Evolutionary conservation across 2,888 invertebrate genomes (phyloP).

Genomic region (Clanis bilineata): DNA sequence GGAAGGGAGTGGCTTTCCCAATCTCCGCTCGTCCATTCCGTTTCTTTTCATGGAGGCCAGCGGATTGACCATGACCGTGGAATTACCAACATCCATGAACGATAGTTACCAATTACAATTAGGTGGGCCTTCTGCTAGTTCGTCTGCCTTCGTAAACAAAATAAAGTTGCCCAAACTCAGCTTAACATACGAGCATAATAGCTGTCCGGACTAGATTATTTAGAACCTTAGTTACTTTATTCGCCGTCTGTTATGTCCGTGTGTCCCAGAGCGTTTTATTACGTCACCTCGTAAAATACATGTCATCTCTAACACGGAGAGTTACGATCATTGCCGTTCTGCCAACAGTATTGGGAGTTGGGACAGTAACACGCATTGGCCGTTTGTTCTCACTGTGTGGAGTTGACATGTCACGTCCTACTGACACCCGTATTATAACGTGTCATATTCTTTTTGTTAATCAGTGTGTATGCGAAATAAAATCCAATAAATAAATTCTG

Average conservation of each 20-base stretch:
- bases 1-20: too few species aligned
- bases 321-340: conserved; percentile 3
- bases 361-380: background rate
- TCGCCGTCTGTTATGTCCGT: background rate
- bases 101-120: too few species aligned
- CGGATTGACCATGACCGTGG: too few species aligned
- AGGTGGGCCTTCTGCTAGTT: too few species aligned
- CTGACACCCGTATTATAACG: background rate
- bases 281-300: background rate
- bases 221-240: background rate
- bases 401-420: background rate
- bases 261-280: background rate
- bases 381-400: background rate
- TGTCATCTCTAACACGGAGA: background rate
- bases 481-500: too few species aligned
- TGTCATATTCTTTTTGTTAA: background rate
- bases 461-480: too few species aligned
- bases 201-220: too few species aligned
- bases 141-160: too few species aligned
- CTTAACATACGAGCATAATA: background rate
- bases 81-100: too few species aligned
- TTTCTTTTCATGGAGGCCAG: too few species aligned
- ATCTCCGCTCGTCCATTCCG: too few species aligned
- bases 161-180: too few species aligned
- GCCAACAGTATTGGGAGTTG: background rate